Percentiles rank a stretch among this genome's conserved stretches.
Conservation (phyloP, 2,113 vertebrate species). For the Gavia stellata region DNA sequence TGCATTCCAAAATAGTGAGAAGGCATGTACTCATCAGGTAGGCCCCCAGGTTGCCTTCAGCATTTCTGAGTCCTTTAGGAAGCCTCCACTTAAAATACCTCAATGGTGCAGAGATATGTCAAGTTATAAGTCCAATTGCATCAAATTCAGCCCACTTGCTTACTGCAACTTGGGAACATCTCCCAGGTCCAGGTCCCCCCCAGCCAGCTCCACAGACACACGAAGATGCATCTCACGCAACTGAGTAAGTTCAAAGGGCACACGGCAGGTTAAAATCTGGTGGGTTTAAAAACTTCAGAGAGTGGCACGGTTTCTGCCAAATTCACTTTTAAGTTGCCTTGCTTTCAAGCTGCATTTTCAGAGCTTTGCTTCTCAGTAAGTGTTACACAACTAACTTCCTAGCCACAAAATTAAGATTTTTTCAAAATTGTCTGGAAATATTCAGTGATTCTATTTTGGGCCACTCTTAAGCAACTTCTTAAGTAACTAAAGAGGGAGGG, state of each 20-base stretch:
- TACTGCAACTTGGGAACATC: neutral
- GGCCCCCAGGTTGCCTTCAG: neutral
- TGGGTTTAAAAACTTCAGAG: neutral
- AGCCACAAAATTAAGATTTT: neutral
- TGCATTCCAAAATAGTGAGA: neutral
- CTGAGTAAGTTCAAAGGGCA: neutral
- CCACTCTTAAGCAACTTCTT: neutral
- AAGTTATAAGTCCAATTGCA: neutral
- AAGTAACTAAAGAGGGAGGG: neutral
- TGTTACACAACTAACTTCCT: neutral
- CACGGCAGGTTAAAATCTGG: neutral
- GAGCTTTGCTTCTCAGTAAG: neutral
- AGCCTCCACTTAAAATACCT: neutral
- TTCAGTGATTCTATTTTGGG: neutral
- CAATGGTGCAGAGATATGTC: neutral
- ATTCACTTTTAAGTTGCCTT: neutral
- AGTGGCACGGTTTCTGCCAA: neutral
- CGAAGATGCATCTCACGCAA: neutral
- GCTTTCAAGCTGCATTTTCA: neutral
- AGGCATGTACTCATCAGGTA: neutral
- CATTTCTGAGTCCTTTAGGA: neutral
- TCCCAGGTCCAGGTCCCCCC: fast-evolving
- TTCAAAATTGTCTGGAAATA: neutral
- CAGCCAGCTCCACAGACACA: neutral
- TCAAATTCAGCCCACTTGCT: neutral